Evolutionary conservation across 2,888 invertebrate genomes (phyloP), one percentile per base, ranked within the genome.

Genomic region (Nineta flava): DNA sequence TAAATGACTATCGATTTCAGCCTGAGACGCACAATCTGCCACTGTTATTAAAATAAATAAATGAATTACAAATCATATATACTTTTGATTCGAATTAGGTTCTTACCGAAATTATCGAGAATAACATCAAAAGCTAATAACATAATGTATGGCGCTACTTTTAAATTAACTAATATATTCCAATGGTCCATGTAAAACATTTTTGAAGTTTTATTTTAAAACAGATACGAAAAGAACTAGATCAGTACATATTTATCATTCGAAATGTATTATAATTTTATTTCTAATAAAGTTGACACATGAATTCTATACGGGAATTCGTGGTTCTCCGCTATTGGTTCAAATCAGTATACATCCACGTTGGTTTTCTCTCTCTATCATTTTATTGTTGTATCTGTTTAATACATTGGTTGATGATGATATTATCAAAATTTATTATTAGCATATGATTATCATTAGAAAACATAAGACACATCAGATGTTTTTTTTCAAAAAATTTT

Each of bases 1-100:
- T 66, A 99, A 73, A 73, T 99, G 96, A 62, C 83, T 86, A 60
- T 91, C 86, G 54, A 95, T 84, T 68, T 95, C 94, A 47, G 78
- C 73, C 60, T 79, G 79, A 50, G 78, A 73, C 56, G 77, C 75
- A 59, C 79, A 75, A 60, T 83, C 80, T 62, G 82, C 77, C 65
- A 82, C 87, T 86, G 58, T 50, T 64, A 63, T 50, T 53, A 53
- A 53, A 50, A 51, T 54, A 51, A 53, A 42, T 50, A 49, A 48
- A 51, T 47, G 49, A 50, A 55, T 44, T 13, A 13, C 21, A 3
- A 50, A 48, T 51, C 13, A 19, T 35, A 52, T 50, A 43, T 51
- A 48, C 45, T 52, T 50, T 16, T 54, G 51, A 43, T 52, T 58
- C 57, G 55, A 57, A 55, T 57, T n/a, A 34, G 45, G 15, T 16